phyloP scores from a whole-genome alignment of 1,140 invertebrate genomes.

The Contarinia nasturtii region DNA sequence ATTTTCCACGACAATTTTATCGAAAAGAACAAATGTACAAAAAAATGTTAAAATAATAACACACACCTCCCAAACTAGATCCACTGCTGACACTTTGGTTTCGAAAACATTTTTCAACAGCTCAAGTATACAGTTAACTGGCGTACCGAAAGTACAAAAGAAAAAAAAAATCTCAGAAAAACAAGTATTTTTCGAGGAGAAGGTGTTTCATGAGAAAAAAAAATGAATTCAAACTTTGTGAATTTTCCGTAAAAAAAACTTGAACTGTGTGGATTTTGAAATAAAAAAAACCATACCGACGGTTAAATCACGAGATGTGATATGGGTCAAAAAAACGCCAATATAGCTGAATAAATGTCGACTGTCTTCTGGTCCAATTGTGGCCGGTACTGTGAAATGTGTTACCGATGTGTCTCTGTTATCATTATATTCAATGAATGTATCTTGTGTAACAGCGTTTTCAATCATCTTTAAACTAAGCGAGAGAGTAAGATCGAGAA shows the following conservation, averaged over 20 bases:
- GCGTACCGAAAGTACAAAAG: neutral
- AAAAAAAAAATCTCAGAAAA: constrained; percentile 2
- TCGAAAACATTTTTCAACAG: constrained; percentile 18
- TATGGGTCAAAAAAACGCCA: constrained; percentile 27
- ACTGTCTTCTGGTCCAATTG: constrained; percentile 28
- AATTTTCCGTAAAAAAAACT: no score
- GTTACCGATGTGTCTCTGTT: no score
- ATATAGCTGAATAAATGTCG: constrained; percentile 32
- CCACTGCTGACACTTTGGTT: constrained; percentile 18
- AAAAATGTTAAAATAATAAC: neutral
- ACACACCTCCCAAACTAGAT: constrained; percentile 20
- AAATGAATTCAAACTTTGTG: no score
- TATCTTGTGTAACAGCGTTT: no score
- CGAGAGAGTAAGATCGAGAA: no score
- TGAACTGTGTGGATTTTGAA: no score
- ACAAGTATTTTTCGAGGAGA: constrained; percentile 7
- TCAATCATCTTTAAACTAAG: no score
- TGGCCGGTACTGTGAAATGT: constrained; percentile 6
- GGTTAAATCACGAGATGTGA: constrained; percentile 33
- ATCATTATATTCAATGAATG: no score
- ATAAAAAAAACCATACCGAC: constrained; percentile 26
- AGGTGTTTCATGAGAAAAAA: no score
- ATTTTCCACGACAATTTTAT: neutral
- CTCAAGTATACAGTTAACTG: constrained; percentile 5
- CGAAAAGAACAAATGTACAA: neutral